phyloP scores from a whole-genome alignment of 2,113 vertebrate genomes.

The Apaloderma vittatum region DNA sequence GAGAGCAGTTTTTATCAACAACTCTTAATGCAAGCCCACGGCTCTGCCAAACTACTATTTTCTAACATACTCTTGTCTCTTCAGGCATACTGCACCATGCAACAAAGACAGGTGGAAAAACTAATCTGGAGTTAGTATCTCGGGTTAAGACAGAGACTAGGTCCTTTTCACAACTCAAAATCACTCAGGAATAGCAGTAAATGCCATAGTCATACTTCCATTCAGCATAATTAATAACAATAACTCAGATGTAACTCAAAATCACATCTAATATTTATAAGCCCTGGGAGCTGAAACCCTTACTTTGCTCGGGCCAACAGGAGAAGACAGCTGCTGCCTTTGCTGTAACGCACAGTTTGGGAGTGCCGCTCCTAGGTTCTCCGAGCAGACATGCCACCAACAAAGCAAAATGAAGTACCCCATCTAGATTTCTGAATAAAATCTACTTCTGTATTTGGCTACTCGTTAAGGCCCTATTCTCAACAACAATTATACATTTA shows the following conservation, averaged over 20 bases:
- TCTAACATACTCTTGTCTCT: neutral
- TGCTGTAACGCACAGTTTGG: neutral
- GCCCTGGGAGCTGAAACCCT: neutral
- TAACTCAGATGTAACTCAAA: neutral
- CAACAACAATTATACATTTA: neutral
- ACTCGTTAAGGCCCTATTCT: neutral
- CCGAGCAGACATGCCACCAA: neutral
- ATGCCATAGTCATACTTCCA: neutral
- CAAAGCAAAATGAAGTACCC: neutral
- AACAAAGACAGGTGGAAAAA: neutral
- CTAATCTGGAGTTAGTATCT: neutral
- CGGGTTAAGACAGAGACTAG: neutral
- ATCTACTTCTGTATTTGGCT: neutral
- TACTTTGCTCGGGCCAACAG: neutral
- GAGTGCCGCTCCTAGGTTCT: neutral
- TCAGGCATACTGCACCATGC: neutral
- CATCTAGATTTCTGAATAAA: neutral
- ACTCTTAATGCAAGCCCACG: conserved; percentile 15
- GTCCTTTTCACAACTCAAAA: neutral
- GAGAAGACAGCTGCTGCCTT: neutral
- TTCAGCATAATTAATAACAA: neutral
- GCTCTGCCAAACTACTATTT: neutral
- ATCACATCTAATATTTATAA: neutral
- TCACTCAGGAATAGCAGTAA: neutral
- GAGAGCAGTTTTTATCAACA: conserved; percentile 59